Base-by-base conservation (phyloP, 2,888 invertebrate genomes). In the Sisyra terminalis region DNA sequence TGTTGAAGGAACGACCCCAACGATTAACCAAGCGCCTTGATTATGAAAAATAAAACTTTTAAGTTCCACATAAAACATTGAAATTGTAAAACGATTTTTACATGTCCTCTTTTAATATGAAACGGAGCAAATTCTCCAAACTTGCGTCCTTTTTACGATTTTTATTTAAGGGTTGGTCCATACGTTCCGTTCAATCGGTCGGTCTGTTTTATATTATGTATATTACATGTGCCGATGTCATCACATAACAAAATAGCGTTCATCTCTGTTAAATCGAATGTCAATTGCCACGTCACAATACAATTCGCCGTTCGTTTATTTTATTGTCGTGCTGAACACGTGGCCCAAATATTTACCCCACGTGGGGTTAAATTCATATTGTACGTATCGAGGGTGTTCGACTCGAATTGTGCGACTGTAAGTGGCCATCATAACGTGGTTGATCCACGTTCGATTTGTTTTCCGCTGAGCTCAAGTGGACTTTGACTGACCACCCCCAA, bases 251-350 rank as follows among this genome's bases (percentile, higher is more conserved):
- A 40, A 45, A 46, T 38, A 32, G 39, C 42, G 31, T 16, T 16
- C 31, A 10, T 16, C 15, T 31, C 15, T 30, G 31, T 45, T 48
- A 49, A 48, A 49, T 46, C 49, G 50, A 49, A 46, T 50, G 52
- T 53, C 53, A 52, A 52, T 53, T 52, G 52, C 48, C 52, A 53
- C 52, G 51, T 51, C 53, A 53, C 52, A 51, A 52, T 51, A 51
- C 52, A 53, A 53, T 53, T 49, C 46, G 50, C 49, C 48, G 52
- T 50, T 50, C 51, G 50, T 51, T 53, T 50, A 34, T 14, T 34
- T 11, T 34, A 14, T 34, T 11, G 34, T 34, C 4, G 11, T 11
- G 34, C 14, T 5, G 34, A 2, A 11, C 14, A 14, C 14, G 14
- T 34, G 14, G 34, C 14, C 34, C 14, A 34, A 14, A 15, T 15